These are phyloP conservation scores for Solea senegalensis DNA, from an alignment of 2,113 vertebrate species.

Conservation along the genomic window DNA sequence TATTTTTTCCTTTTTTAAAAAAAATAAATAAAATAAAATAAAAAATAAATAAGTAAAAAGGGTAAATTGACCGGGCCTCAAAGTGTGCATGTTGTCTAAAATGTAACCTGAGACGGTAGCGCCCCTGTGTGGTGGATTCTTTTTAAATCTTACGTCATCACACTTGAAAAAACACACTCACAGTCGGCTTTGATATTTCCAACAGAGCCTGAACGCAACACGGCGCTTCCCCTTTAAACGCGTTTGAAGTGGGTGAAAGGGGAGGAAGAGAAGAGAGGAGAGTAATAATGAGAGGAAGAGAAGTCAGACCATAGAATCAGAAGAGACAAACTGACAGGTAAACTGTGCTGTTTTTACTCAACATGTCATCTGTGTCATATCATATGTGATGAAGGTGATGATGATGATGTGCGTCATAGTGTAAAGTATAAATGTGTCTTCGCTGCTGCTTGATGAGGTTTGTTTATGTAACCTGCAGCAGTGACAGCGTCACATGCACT, in stretches of 20 bases:
- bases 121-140: constrained; percentile 17
- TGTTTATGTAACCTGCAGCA: neutral
- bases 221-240: constrained; percentile 54
- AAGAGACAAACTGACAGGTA: neutral
- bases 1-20: too few species aligned
- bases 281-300: neutral
- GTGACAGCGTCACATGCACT: neutral
- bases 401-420: neutral
- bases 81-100: neutral
- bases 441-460: neutral
- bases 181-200: neutral
- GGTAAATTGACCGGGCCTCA: neutral
- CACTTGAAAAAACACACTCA: neutral
- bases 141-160: neutral
- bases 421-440: neutral
- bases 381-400: neutral
- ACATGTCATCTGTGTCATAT: neutral
- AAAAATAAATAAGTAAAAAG: too few species aligned
- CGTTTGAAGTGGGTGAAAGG: constrained; percentile 43
- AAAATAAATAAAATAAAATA: too few species aligned
- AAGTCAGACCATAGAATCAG: neutral
- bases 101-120: neutral
- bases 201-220: constrained; percentile 39
- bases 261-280: constrained; percentile 13
- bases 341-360: neutral